phyloP scores from a whole-genome alignment of 2,797 vertebrate genomes.

The Sebastes flavidus region DNA sequence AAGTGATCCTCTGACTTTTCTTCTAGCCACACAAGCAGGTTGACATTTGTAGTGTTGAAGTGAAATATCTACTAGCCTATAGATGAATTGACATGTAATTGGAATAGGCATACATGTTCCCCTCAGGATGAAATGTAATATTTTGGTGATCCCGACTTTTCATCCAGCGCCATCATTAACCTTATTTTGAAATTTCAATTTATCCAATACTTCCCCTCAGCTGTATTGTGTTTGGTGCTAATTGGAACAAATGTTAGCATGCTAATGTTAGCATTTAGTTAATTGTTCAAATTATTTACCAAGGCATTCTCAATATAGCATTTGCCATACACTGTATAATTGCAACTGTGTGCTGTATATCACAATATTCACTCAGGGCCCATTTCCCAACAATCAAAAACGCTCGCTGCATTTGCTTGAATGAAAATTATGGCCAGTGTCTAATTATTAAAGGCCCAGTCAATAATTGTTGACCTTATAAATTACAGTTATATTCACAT shows the following conservation, averaged over 20 bases:
- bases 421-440: neutral
- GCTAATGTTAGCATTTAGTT: neutral
- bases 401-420: neutral
- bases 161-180: neutral
- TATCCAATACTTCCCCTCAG: neutral
- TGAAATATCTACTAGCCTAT: neutral
- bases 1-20: neutral
- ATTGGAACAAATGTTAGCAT: neutral
- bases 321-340: neutral
- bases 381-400: neutral
- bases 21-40: neutral
- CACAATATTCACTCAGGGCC: neutral
- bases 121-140: neutral
- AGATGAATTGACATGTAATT: neutral
- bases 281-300: neutral
- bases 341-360: neutral
- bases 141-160: neutral
- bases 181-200: neutral
- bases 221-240: neutral
- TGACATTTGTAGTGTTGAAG: neutral
- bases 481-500: neutral
- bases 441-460: neutral
- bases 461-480: neutral
- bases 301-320: neutral
- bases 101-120: neutral